These are phyloP conservation scores for Drosophila peninsularis DNA, from an alignment of 2,888 invertebrate species.

Conservation along the genomic window DNA sequence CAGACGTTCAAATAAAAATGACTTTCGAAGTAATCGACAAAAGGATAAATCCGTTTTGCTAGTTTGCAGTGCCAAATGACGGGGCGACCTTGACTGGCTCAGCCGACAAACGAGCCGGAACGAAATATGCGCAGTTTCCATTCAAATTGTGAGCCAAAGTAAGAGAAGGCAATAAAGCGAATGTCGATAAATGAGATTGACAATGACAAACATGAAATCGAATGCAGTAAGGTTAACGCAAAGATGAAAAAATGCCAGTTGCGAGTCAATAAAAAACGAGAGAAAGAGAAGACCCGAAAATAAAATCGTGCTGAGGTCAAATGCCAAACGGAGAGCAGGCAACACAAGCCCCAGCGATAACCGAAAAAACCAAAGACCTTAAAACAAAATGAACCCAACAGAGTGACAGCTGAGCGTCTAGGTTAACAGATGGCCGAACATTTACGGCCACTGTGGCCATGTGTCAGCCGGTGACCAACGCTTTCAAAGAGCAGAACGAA, in stretches of 20 bases:
- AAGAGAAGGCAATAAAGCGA: conserved; percentile 64
- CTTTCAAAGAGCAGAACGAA: conserved; percentile 28
- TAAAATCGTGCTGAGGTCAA: conserved; percentile 70
- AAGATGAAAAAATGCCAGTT: conserved; percentile 54
- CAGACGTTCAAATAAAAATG: conserved; percentile 19
- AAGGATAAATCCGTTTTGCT: conserved; percentile 22
- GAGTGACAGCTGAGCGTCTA: conserved; percentile 69
- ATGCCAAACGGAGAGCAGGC: conserved; percentile 38
- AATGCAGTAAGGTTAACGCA: conserved; percentile 63
- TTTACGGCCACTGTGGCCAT: conserved; percentile 64
- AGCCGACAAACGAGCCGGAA: conserved; percentile 31
- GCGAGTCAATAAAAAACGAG: conserved; percentile 62
- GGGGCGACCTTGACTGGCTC: conserved; percentile 43
- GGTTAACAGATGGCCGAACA: conserved; percentile 76
- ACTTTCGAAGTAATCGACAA: conserved; percentile 37
- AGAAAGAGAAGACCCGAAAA: conserved; percentile 28
- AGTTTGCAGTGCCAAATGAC: conserved; percentile 36
- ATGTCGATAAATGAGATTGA: conserved; percentile 78
- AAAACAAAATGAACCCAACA: conserved; percentile 62
- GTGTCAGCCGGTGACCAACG: conserved; percentile 56
- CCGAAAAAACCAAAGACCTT: conserved; percentile 48
- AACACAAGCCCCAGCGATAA: conserved; percentile 18
- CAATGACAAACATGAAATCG: conserved; percentile 78
- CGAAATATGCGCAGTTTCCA: conserved; percentile 42
- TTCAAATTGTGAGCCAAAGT: conserved; percentile 56